phyloP scores from a whole-genome alignment of 2,113 vertebrate species.

The Xiphophorus couchianus region DNA sequence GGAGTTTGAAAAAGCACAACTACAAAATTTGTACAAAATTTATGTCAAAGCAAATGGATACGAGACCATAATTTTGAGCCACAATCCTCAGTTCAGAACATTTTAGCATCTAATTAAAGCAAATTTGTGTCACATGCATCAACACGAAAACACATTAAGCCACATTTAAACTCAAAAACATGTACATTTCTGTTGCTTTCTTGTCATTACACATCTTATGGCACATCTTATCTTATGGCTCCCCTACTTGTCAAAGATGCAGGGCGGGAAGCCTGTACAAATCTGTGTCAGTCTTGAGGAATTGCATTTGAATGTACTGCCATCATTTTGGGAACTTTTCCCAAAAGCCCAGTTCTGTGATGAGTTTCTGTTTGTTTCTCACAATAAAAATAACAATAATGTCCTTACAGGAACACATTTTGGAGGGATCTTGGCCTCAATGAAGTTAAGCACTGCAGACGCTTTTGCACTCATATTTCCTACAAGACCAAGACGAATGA shows the following conservation, averaged over 20 bases:
- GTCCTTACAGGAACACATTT: neutral
- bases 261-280: neutral
- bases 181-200: neutral
- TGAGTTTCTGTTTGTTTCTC: conserved; percentile 14
- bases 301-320: conserved; percentile 11
- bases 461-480: neutral
- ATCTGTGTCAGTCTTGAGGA: conserved; percentile 8
- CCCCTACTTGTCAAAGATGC: neutral
- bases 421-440: neutral
- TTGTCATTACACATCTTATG: neutral
- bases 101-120: too few species aligned
- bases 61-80: too few species aligned
- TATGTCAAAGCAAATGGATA: too few species aligned
- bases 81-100: too few species aligned
- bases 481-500: conserved; percentile 10
- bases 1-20: too few species aligned
- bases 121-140: too few species aligned
- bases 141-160: too few species aligned
- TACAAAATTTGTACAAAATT: too few species aligned
- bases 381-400: conserved; percentile 11
- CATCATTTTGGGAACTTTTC: neutral
- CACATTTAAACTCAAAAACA: too few species aligned
- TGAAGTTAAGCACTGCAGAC: neutral
- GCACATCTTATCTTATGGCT: neutral
- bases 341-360: conserved; percentile 1